phyloP scores from a whole-genome alignment of 2,113 vertebrate species.

The Fregata magnificens region DNA sequence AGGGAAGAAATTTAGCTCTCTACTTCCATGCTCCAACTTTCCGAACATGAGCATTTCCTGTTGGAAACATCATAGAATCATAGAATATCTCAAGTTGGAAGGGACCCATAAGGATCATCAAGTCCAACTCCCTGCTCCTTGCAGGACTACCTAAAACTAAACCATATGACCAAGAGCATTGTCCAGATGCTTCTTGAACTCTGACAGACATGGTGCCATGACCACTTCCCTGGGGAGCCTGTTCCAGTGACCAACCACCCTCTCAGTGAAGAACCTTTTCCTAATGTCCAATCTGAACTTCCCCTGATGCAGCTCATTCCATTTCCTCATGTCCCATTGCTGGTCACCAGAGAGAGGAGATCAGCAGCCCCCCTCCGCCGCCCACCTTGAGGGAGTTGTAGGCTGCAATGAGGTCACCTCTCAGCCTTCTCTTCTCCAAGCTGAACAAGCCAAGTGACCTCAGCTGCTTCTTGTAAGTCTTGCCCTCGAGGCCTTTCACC shows the following conservation, averaged over 20 bases:
- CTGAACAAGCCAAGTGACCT: background rate
- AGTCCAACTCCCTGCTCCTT: background rate
- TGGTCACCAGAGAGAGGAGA: background rate
- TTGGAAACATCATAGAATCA: background rate
- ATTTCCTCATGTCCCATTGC: background rate
- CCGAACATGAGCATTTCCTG: background rate
- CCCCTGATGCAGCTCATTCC: background rate
- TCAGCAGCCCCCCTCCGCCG: background rate
- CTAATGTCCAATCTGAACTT: background rate
- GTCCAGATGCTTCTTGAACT: background rate
- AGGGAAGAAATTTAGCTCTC: background rate
- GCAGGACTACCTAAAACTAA: background rate
- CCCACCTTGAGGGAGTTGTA: background rate
- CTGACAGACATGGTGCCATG: background rate
- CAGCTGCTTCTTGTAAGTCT: background rate
- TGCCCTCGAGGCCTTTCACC: background rate
- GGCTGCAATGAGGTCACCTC: background rate
- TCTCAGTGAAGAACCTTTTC: background rate
- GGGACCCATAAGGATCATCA: accelerated
- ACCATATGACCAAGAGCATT: background rate
- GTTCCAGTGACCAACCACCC: background rate
- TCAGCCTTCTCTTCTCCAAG: background rate
- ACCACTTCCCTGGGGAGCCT: background rate
- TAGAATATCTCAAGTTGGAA: background rate
- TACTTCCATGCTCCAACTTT: background rate